Evolutionary conservation across 2,113 vertebrate genomes (phyloP), one percentile per base, ranked within the genome.

Genomic region (Mesembrinibis cayennensis): DNA sequence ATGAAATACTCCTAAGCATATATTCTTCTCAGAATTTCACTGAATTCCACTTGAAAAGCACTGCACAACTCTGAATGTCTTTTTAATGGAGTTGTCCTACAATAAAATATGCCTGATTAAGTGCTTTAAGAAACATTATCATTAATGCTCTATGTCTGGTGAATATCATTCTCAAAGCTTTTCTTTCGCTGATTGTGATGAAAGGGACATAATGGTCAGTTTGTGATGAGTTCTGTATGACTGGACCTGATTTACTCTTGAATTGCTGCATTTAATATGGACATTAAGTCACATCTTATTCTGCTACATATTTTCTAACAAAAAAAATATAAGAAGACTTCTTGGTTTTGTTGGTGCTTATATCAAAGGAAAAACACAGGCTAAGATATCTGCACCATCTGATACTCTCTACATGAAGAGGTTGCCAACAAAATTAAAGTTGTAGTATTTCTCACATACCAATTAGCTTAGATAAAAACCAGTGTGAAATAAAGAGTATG

Each of bases 41-140:
- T 32, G 22, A 21, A 74, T 87, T 94, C 30, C n/a, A 55, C 65
- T 61, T 93, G 65, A 94, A 97, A 95, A 79, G 4, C 30, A 45
- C 49, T 69, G 44, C 19, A n/a, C 3, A 40, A 26, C 8, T 79
- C 36, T 49, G 36, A 87, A 49, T 76, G 52, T 38, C 65, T 87
- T 91, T 92, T 76, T 92, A 91, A 94, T 72, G n/a, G 47, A 56
- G 42, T 66, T 94, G 82, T 90, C 50, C 26, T 38, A 16, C 38
- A 61, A 85, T 27, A 95, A 89, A 89, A 74, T 93, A 93, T 84
- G 13, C 27, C 62, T 55, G 71, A 95, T 92, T 95, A 87, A 95
- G 32, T 91, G 45, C 26, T 63, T 38, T 56, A 87, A 89, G 83
- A 89, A 94, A 92, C 29, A 91, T 89, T 89, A 82, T 88, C 58